Base-by-base conservation (phyloP, 1,140 invertebrate genomes). In the Drosophila eugracilis region DNA sequence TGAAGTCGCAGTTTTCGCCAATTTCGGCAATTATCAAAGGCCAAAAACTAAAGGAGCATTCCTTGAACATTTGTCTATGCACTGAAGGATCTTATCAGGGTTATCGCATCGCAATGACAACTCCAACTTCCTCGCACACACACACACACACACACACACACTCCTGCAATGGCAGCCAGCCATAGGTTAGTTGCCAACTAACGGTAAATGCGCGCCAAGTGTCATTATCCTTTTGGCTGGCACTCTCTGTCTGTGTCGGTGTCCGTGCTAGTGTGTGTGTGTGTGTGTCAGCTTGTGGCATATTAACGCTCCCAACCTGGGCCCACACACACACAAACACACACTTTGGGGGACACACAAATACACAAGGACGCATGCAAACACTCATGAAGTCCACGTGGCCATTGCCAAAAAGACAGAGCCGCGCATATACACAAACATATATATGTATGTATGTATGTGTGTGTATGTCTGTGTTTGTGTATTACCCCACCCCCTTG, bases 221-320 rank as follows among this genome's bases (percentile, higher is more conserved):
- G 83, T 86, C 83, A 86, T 86, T 86, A 88, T 78, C 83, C 83
- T 88, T 86, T 81, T 88, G 85, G 74, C 77, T 81, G 75, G 81
- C 54, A 55, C 66, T 80, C 55, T 45, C 22, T 37, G 21, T 4
- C 44, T 54, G 15, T 54, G 10, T 15, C 6, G 12, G 30, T 55
- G 37, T 24, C n/a, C 22, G 45, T 19, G 6, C 26, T 4, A 26
- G 22, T 59, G 30, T 50, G 10, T 41, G 36, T 59, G 22, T 58
- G 26, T 44, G 17, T 19, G 17, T 58, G 26, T 59, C 57, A 60
- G 42, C 57, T 60, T 65, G 60, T 62, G 60, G 49, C 55, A 59
- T 58, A 58, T 58, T 58, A 58, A 58, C 50, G 58, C 59, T 57
- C 48, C 49, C 39, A 73, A 48, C 44, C 28, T 73, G 50, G 59